Conservation (phyloP, 2,888 invertebrate species). For the Pomacea canaliculata region DNA sequence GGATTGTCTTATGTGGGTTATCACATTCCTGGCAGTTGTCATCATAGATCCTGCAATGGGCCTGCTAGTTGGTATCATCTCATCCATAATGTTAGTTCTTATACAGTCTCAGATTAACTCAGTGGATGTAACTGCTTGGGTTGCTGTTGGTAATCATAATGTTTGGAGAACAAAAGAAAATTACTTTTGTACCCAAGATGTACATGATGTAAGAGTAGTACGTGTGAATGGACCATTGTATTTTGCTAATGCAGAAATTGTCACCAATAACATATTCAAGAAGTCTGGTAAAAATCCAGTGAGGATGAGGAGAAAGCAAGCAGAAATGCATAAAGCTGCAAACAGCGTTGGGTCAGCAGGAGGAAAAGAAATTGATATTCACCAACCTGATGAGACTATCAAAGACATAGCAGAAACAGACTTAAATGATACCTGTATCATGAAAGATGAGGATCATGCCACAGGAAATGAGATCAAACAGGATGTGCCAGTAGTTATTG, state of each 20-base stretch:
- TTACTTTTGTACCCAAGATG: constrained; percentile 32
- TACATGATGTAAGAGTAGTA: constrained; percentile 25
- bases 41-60: constrained; percentile 87
- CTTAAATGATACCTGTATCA: neutral
- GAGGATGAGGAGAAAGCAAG: constrained; percentile 17
- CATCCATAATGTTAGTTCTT: constrained; percentile 81
- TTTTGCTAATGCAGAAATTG: constrained; percentile 68
- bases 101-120: constrained; percentile 72
- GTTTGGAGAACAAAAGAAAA: neutral
- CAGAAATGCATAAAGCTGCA: neutral
- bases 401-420: neutral
- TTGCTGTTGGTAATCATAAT: neutral
- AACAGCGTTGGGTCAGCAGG: neutral
- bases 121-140: neutral
- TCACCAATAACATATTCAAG: constrained; percentile 52
- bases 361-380: neutral
- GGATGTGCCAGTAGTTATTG: neutral
- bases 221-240: constrained; percentile 67
- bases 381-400: neutral
- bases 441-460: neutral
- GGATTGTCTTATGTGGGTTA: constrained; percentile 35
- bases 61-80: constrained; percentile 79
- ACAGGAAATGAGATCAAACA: neutral
- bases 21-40: constrained; percentile 80
- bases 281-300: constrained; percentile 41